phyloP scores from a whole-genome alignment of 2,888 invertebrate species.

The Clanis bilineata region DNA sequence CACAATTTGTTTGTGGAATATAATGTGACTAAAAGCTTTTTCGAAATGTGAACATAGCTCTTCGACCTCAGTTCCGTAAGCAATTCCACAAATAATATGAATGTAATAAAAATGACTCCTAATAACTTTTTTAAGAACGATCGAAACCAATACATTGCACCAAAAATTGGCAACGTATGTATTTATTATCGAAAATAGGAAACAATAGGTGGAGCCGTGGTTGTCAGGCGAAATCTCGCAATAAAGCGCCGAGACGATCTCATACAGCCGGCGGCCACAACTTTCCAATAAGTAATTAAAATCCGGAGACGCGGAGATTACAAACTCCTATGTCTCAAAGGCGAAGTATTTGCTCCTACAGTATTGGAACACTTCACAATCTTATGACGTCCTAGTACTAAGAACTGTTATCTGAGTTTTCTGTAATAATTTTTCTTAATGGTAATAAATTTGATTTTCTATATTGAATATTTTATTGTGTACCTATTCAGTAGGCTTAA shows the following conservation, averaged over 20 bases:
- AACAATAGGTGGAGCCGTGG: constrained; percentile 41
- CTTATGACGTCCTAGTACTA: constrained; percentile 62
- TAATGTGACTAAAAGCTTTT: too few relatives aligned
- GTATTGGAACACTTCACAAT: constrained; percentile 56
- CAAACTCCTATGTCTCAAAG: constrained; percentile 63
- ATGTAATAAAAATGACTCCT: too few relatives aligned
- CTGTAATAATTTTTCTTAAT: not conserved
- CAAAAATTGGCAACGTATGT: too few relatives aligned
- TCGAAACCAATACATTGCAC: too few relatives aligned
- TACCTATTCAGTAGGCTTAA: too few relatives aligned
- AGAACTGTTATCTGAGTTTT: constrained; percentile 30
- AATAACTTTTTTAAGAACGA: too few relatives aligned
- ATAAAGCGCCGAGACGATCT: constrained; percentile 70
- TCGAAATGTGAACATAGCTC: too few relatives aligned
- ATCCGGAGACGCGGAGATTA: constrained; percentile 75
- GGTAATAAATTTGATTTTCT: too few relatives aligned
- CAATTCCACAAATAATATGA: too few relatives aligned
- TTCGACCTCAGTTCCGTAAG: too few relatives aligned
- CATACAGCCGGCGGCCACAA: constrained; percentile 78
- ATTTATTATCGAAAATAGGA: constrained; percentile 19
- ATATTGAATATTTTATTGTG: too few relatives aligned
- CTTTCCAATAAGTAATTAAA: constrained; percentile 82
- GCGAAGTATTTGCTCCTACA: constrained; percentile 62
- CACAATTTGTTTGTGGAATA: too few relatives aligned
- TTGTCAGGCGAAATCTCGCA: constrained; percentile 62